Conservation (phyloP, 2,113 vertebrate genomes). For the Erythrolamprus reginae region DNA sequence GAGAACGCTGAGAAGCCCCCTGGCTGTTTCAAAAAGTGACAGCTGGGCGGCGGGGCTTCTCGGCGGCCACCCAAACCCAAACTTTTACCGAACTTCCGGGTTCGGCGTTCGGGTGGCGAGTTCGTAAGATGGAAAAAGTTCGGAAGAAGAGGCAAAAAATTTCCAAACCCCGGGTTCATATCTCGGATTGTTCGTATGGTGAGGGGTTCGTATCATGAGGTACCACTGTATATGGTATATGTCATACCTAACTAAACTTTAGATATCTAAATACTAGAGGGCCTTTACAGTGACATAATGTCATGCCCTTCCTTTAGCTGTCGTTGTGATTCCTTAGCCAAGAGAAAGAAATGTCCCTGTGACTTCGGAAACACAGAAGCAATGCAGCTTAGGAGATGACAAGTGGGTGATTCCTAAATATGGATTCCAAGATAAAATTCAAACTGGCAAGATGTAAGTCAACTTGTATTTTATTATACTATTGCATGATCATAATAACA, state of each 20-base stretch:
- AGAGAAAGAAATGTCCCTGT: background rate
- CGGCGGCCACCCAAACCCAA: no score
- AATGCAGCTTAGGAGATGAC: background rate
- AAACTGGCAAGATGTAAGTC: background rate
- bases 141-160: no score
- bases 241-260: background rate
- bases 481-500: background rate
- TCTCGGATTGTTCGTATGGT: no score
- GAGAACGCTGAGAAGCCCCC: no score
- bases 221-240: background rate
- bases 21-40: no score
- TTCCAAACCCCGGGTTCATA: no score
- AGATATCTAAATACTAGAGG: background rate
- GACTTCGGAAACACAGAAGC: background rate
- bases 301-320: background rate
- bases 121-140: no score
- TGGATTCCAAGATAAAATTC: background rate
- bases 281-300: background rate
- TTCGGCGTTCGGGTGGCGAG: no score
- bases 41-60: no score
- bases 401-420: background rate
- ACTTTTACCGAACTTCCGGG: no score
- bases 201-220: no score
- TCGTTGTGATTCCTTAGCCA: background rate
- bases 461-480: background rate